Base-by-base conservation (phyloP, 2,113 vertebrate species). In the Galemys pyrenaicus region DNA sequence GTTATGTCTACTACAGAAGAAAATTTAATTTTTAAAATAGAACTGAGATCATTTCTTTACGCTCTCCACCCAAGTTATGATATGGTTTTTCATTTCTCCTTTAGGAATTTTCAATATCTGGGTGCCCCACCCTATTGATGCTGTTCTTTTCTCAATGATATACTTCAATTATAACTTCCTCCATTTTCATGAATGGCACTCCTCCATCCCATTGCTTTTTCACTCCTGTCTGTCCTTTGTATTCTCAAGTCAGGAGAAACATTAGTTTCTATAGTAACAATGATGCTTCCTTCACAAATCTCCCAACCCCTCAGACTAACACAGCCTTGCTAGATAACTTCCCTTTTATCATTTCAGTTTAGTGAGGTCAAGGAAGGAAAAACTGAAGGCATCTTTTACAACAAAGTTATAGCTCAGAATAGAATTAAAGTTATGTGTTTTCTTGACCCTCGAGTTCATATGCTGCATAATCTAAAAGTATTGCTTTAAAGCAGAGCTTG, bases 251-350 rank as follows among this genome's bases (percentile, higher is more conserved):
- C 32, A 81, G 41, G 13, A 90, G n/a, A n/a, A 70, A 49, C 37
- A 44, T 67, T 89, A 9, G 70, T 96, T 95, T 79, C 95, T 60
- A 86, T 88, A 85, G 96, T 16, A 92, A 95, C 49, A 35, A 16
- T 5, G 28, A 90, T 44, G 39, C 10, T n/a, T 37, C 80, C 51
- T 56, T 73, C 68, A 65, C 6, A 3, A 10, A 68, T 88, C 67
- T 90, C 70, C 37, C 60, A 58, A 65, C 74, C 73, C 70, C 46
- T 75, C 32, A 46, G 62, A 73, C 32, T 54, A 65, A 46, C 37
- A 90, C 5, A 89, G 44, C 51, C 32, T 75, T 28, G 17, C 10
- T 79, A 78, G 39, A 74, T 26, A 74, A 0, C 54, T 51, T 70
- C 82, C 26, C 44, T 91, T 84, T 82, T 56, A 70, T 54, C 80